Evolutionary conservation across 2,888 invertebrate genomes (phyloP), one percentile per base, ranked within the genome.

Genomic region (Octodonta nipae): DNA sequence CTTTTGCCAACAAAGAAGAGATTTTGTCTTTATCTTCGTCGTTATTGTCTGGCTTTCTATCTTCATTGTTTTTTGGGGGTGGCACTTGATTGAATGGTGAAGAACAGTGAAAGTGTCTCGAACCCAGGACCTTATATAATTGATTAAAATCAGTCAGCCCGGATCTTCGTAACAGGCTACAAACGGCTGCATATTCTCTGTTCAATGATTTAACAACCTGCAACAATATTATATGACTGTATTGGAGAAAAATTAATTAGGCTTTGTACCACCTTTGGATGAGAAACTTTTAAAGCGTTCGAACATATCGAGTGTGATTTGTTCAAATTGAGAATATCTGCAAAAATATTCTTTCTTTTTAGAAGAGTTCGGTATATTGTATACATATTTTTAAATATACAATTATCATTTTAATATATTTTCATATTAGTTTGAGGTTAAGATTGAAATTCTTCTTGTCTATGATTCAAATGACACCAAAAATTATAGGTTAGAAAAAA

Each of bases 1-100:
- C 79, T 55, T 86, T 85, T 13, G 80, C 73, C 14, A 84, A 42
- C 3, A 84, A 58, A 0, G 82, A 75, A 1, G 77, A 73, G 41
- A 83, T 58, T 55, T 81, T 82, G 32, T 76, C 74, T 34, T 77
- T 73, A 36, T 78, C 73, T 33, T 79, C 75, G 30, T 74, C 70
- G 38, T 69, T 63, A 43, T 68, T 61, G 28, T 57, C 61, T 17
- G 51, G 7, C 50, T 46, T 33, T 53, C 48, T 26, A 15, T 30
- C 28, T 13, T 45, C 30, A 12, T 32, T 37, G 20, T 13, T 35
- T 28, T 39, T 36, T 30, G 44, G 42, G 8, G 40, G 32, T 24
- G 40, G 36, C 32, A 45, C 39, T 27, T 56, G 50, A 30, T 36
- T 26, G 10, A 34, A 38, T 13, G 39, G 33, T 10, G 49, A 26